A percentile compares a stretch with the other conserved stretches of the same genome.
These are phyloP conservation scores for Ormyrus nitidulus DNA, from an alignment of 2,888 invertebrate genomes.

Conservation along the genomic window DNA sequence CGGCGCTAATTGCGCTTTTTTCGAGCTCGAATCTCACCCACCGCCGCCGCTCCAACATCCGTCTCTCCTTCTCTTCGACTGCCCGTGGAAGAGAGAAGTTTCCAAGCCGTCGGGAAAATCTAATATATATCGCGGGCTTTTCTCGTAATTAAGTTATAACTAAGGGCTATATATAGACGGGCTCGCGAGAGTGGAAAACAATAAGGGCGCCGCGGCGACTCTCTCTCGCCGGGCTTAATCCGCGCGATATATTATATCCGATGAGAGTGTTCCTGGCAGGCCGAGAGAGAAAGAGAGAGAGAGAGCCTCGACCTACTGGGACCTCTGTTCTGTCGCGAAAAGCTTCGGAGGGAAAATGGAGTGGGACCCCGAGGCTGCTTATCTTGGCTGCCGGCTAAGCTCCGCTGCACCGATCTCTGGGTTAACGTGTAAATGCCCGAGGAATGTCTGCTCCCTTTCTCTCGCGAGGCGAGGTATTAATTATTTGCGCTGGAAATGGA, in stretches of 20 bases:
- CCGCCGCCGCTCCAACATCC: not conserved
- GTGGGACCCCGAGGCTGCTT: not conserved
- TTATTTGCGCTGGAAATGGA: no score
- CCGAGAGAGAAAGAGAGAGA: not conserved
- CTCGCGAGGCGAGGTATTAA: no score
- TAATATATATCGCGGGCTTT: constrained; percentile 71
- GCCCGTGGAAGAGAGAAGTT: constrained; percentile 65
- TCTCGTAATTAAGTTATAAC: constrained; percentile 75
- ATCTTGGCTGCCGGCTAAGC: not conserved
- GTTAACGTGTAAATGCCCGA: no score
- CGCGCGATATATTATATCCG: constrained; percentile 73
- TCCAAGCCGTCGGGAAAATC: constrained; percentile 71
- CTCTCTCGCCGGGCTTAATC: constrained; percentile 66
- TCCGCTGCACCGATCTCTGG: no score
- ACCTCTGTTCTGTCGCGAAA: not conserved
- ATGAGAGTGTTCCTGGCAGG: constrained; percentile 71
- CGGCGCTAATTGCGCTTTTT: no score
- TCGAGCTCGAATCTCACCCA: no score
- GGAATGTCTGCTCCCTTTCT: no score
- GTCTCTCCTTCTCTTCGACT: not conserved
- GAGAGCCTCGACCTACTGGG: not conserved
- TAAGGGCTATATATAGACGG: constrained; percentile 57
- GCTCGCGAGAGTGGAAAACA: constrained; percentile 73
- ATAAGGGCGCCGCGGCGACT: constrained; percentile 65
- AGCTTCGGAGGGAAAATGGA: constrained; percentile 22